A percentile compares a stretch with the other conserved stretches of the same genome.
Conservation (phyloP, 1,140 invertebrate species). For the Galleria mellonella region DNA sequence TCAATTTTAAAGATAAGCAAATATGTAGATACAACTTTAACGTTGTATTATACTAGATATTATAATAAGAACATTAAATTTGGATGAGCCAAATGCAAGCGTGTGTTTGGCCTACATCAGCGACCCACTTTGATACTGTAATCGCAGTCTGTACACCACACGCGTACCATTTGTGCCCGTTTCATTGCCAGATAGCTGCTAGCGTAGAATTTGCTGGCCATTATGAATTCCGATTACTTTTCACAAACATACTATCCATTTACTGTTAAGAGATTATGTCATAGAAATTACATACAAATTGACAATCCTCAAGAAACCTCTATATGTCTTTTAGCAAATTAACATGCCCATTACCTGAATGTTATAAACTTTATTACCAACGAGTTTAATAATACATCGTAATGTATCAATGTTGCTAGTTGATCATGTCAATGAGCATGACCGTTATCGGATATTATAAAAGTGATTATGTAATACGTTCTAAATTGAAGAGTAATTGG, state of each 20-base stretch:
- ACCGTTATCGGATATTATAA: conserved; percentile 18
- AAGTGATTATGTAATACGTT: conserved; percentile 26
- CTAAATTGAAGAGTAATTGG: conserved; percentile 31
- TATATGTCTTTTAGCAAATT: no score
- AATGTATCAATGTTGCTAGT: conserved; percentile 9
- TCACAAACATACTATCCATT: no score
- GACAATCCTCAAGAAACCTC: no score
- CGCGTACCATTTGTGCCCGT: conserved; percentile 6
- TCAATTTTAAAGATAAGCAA: not conserved
- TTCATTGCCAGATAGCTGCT: conserved; percentile 7
- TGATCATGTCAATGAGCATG: conserved; percentile 13
- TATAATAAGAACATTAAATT: not conserved
- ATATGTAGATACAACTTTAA: not conserved
- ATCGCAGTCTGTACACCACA: conserved; percentile 17
- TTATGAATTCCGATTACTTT: no score
- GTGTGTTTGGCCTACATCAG: conserved; percentile 22
- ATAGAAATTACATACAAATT: no score
- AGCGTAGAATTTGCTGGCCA: not conserved
- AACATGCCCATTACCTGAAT: no score
- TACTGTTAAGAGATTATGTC: no score
- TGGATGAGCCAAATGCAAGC: conserved; percentile 6
- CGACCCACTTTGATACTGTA: conserved; percentile 43
- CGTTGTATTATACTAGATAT: not conserved
- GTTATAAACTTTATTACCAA: no score
- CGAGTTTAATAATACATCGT: no score